These are phyloP conservation scores for Delia radicum DNA, from an alignment of 1,140 invertebrate species.

Conservation along the genomic window DNA sequence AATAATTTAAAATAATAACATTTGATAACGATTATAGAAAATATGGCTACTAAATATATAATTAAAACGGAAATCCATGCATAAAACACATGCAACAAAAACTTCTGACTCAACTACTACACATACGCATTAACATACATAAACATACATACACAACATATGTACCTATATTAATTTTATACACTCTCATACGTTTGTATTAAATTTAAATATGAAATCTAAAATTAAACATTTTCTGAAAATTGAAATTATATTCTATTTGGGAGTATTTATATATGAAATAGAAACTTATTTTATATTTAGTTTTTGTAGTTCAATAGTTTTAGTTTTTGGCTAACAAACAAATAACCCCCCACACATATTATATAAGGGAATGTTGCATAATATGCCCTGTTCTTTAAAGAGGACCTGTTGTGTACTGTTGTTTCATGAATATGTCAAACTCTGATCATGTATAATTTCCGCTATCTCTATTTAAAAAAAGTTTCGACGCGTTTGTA, in stretches of 20 bases:
- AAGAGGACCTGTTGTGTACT: too few relatives aligned
- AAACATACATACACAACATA: background rate
- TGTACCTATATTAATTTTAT: too few relatives aligned
- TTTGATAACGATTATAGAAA: background rate
- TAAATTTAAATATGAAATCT: background rate
- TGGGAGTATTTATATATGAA: background rate
- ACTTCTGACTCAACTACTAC: too few relatives aligned
- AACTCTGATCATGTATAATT: too few relatives aligned
- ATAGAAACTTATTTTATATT: background rate
- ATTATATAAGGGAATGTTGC: too few relatives aligned
- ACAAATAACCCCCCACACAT: too few relatives aligned
- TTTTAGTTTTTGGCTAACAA: background rate
- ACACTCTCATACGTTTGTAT: background rate
- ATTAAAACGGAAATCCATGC: background rate
- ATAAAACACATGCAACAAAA: background rate
- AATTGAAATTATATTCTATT: background rate
- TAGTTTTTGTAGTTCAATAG: background rate
- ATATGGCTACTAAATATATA: background rate
- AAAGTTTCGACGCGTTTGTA: too few relatives aligned
- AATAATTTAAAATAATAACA: background rate
- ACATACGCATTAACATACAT: background rate
- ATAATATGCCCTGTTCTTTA: too few relatives aligned
- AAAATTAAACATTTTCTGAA: background rate
- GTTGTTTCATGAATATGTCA: too few relatives aligned
- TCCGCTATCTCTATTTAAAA: too few relatives aligned